Evolutionary conservation across 2,113 vertebrate genomes (phyloP), one percentile per base, ranked within the genome.

Genomic region (Turdus rufiventris): DNA sequence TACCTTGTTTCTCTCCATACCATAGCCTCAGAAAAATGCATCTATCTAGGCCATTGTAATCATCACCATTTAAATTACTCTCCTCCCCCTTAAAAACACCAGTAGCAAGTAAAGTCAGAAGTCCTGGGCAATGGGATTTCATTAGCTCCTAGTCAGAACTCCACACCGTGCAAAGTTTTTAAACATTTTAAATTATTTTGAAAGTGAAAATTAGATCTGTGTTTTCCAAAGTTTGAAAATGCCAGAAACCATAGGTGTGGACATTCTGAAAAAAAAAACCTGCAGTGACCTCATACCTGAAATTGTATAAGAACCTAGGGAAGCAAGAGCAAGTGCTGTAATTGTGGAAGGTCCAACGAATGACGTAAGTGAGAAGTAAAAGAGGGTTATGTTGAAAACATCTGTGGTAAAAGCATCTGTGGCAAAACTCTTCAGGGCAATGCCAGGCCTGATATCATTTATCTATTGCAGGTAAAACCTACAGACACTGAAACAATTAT

Each of bases 71-170:
- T 50, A 42, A 67, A 81, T 67, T 8, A 51, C 3, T n/a, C 6
- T 58, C 10, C 7, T 51, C 8, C 5, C 9, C 2, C 2, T 15
- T 3, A 4, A 60, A 85, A 77, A 66, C 10, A 0, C 0, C 5
- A 29, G 10, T 5, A 60, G 10, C 13, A 45, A 67, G 89, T 2
- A 4, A 54, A 62, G 33, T 54, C 4, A 34, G 17, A 91, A 91
- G 10, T 36, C 15, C 17, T 5, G 0, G 3, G 7, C 3, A 54
- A 18, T 8, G 8, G 9, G 12, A 56, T 40, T 68, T 65, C 25
- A 65, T 33, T 57, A 12, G 2, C 10, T 18, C 10, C 25, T 65
- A 51, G 9, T 53, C 19, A 72, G 34, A 73, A 45, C 15, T 36
- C 21, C 6, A n/a, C 20, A 34, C 9, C 28, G 14, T 50, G 8